Percentiles rank a stretch among this genome's conserved stretches.
phyloP scores from a whole-genome alignment of 2,797 vertebrate genomes.

The Peromyscus aztecus region DNA sequence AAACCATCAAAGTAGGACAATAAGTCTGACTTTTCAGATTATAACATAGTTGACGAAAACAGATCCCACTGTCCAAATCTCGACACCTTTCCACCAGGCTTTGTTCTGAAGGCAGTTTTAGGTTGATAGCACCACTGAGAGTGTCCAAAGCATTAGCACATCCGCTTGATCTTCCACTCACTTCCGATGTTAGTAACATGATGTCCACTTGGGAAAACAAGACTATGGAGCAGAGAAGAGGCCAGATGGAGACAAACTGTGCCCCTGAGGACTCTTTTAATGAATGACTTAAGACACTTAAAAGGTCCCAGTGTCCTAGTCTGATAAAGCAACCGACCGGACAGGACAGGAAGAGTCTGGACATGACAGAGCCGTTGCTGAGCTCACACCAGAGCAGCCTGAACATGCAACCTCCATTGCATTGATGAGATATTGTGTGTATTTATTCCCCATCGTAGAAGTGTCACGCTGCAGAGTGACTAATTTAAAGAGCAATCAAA shows the following conservation, averaged over 20 bases:
- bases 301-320: neutral
- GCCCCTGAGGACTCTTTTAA: neutral
- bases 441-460: neutral
- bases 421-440: neutral
- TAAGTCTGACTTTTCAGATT: neutral
- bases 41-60: neutral
- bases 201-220: constrained; percentile 7
- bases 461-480: neutral
- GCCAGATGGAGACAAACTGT: neutral
- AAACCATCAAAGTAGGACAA: constrained; percentile 42
- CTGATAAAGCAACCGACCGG: neutral
- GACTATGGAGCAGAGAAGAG: neutral
- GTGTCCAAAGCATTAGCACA: too few species aligned
- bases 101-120: neutral
- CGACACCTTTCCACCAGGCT: neutral
- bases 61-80: neutral
- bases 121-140: neutral
- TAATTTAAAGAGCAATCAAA: constrained; percentile 31
- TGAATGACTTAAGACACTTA: neutral
- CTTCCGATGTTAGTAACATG: neutral
- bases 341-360: neutral
- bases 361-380: accelerated
- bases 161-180: neutral
- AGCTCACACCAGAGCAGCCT: neutral
- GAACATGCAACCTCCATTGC: neutral